A percentile compares a stretch with the other conserved stretches of the same genome.
These are phyloP conservation scores for Xenotilapia flavipinnis DNA, from an alignment of 2,113 vertebrate species.

Conservation along the genomic window DNA sequence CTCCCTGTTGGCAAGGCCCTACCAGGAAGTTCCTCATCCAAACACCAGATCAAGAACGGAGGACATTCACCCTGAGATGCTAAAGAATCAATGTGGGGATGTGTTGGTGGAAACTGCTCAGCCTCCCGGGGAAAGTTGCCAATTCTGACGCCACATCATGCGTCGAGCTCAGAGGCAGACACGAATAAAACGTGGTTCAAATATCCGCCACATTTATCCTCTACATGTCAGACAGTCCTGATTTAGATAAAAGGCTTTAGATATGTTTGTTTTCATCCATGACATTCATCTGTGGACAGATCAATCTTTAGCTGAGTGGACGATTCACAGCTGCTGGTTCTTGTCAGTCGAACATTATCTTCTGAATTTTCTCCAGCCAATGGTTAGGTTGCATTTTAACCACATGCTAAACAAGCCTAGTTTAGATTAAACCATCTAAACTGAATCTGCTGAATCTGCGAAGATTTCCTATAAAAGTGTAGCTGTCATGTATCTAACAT, in stretches of 20 bases:
- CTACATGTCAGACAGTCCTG: neutral
- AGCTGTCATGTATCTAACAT: neutral
- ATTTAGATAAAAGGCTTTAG: neutral
- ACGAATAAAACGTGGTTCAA: neutral
- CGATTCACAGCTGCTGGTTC: neutral
- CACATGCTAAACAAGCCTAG: neutral
- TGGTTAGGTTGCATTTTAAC: neutral
- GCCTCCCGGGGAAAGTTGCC: neutral
- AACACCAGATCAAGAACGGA: neutral
- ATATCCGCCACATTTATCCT: neutral
- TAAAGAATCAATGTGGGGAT: neutral
- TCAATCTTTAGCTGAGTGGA: neutral
- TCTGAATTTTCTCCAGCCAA: neutral
- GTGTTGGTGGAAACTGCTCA: neutral
- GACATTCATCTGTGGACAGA: neutral
- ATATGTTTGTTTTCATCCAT: neutral
- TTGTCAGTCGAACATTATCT: neutral
- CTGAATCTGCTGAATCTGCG: rapidly evolving
- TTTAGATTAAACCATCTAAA: neutral
- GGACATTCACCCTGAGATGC: neutral
- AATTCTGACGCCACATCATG: neutral
- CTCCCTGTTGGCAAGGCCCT: neutral
- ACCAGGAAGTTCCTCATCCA: neutral
- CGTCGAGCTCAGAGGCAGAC: neutral
- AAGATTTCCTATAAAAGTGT: neutral